Conservation (phyloP, 1,140 invertebrate genomes). For the Scaptodrosophila lebanonensis region DNA sequence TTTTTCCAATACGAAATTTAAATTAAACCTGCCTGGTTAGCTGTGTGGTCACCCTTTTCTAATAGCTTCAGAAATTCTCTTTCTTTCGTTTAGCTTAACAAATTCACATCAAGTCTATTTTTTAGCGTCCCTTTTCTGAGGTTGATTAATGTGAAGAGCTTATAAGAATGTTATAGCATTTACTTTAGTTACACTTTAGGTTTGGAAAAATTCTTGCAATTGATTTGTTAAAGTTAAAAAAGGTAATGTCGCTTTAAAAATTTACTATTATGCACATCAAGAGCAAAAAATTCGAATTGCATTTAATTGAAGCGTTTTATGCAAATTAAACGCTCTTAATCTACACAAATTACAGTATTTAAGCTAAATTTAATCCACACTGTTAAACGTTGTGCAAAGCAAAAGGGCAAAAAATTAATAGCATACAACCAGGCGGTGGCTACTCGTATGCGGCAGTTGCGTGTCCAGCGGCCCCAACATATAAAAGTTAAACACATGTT, state of each 20-base stretch:
- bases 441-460: conserved; percentile 25
- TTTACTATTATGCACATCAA: conserved; percentile 2
- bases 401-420: conserved; percentile 22
- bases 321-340: conserved; percentile 61
- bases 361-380: conserved; percentile 58
- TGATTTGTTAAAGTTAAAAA: background rate
- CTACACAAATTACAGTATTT: conserved; percentile 67
- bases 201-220: no score
- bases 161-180: no score
- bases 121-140: no score
- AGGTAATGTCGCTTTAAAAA: background rate
- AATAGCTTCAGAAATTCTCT: no score
- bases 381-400: conserved; percentile 23
- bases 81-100: no score
- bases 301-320: conserved; percentile 60
- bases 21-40: no score
- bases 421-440: conserved; percentile 19
- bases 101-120: no score
- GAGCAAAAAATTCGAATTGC: conserved; percentile 45
- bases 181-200: no score
- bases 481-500: conserved; percentile 9
- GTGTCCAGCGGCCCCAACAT: conserved; percentile 14
- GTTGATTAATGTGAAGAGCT: no score
- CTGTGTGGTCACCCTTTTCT: no score
- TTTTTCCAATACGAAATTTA: no score